These are phyloP conservation scores for Pluvianellus socialis DNA, from an alignment of 2,113 vertebrate genomes.

Conservation along the genomic window DNA sequence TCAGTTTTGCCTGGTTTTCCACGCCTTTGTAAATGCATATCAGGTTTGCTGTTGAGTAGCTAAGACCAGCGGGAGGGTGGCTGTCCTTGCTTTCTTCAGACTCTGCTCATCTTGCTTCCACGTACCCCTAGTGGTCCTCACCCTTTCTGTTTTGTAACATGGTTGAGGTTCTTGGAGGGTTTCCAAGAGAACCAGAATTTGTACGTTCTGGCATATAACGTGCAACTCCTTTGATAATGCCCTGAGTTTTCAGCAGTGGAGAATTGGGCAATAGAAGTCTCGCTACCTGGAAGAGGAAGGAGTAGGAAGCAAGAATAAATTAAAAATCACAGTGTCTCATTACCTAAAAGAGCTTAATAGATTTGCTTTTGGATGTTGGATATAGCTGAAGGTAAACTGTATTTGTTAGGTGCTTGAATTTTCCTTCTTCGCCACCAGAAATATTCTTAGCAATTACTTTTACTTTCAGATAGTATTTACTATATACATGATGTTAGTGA, in stretches of 20 bases:
- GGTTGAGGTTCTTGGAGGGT: not conserved
- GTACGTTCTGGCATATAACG: not conserved
- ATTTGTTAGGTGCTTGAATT: not conserved
- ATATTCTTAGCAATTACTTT: not conserved
- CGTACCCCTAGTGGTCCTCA: accelerated
- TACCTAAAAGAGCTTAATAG: not conserved
- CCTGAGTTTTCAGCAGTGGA: not conserved
- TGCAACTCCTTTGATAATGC: not conserved
- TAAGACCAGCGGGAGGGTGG: not conserved
- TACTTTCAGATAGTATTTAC: not conserved
- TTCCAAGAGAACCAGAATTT: not conserved
- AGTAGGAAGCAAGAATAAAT: not conserved
- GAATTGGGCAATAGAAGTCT: not conserved
- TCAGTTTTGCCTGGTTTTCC: not conserved
- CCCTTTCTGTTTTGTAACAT: not conserved
- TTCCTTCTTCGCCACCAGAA: not conserved
- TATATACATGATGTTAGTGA: not conserved
- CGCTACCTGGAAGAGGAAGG: not conserved
- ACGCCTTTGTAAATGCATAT: not conserved
- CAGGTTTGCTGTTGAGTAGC: not conserved
- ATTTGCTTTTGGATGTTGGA: not conserved
- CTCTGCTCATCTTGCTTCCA: not conserved
- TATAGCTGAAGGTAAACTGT: not conserved
- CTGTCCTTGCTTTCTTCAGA: not conserved
- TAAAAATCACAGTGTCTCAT: not conserved